These are phyloP conservation scores for Daboia siamensis DNA, from an alignment of 2,113 vertebrate genomes.

Conservation along the genomic window DNA sequence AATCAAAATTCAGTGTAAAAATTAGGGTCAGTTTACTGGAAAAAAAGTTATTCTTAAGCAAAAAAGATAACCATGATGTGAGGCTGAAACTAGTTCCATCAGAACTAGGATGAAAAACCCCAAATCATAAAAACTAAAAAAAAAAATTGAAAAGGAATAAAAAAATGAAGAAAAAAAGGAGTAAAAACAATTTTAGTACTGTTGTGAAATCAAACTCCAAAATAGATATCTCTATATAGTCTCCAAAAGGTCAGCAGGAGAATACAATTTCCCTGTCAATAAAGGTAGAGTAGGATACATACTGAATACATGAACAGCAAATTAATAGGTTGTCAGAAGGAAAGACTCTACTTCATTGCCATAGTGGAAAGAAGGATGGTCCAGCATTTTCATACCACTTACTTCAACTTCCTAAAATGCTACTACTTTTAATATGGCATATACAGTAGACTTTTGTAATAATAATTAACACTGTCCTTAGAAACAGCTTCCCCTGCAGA, in stretches of 20 bases:
- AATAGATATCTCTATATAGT: too few relatives aligned
- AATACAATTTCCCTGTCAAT: not conserved
- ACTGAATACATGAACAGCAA: not conserved
- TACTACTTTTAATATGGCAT: not conserved
- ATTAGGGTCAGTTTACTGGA: not conserved
- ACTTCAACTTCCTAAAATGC: not conserved
- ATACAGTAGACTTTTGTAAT: not conserved
- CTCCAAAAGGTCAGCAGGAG: not conserved
- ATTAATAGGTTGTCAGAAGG: not conserved
- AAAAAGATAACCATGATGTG: too few relatives aligned
- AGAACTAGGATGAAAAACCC: too few relatives aligned
- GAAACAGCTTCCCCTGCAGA: not conserved
- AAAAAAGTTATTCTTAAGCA: too few relatives aligned
- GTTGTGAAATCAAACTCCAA: too few relatives aligned
- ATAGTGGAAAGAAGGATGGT: not conserved
- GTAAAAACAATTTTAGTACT: too few relatives aligned
- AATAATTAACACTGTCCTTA: not conserved
- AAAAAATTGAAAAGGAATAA: too few relatives aligned
- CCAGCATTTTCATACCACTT: not conserved
- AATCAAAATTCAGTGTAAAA: not conserved
- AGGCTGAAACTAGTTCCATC: too few relatives aligned
- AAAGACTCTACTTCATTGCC: not conserved
- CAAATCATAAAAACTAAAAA: too few relatives aligned
- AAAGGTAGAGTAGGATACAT: not conserved
- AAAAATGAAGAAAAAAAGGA: too few relatives aligned